A percentile compares a stretch with the other conserved stretches of the same genome.
Evolutionary conservation across 2,113 vertebrate genomes (phyloP).

Genomic region (Syrmaticus mikado): DNA sequence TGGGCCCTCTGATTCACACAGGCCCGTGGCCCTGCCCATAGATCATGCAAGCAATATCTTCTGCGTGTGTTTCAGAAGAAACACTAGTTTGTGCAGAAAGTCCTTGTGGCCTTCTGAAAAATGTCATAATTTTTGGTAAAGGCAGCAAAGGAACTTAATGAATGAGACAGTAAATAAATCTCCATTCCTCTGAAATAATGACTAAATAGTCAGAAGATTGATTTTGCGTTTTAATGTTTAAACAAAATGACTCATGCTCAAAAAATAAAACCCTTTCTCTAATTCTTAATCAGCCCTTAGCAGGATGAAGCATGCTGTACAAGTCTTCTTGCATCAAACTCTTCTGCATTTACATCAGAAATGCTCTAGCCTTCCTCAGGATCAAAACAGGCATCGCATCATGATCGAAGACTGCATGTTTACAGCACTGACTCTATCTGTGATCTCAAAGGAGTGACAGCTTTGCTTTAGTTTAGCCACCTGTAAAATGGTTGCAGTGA

Average conservation of each 20-base stretch:
- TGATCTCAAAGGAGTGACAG: neutral
- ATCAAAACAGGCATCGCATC: neutral
- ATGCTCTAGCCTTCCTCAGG: neutral
- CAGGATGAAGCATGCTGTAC: neutral
- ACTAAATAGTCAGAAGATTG: conserved; percentile 3
- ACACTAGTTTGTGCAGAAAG: neutral
- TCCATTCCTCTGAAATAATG: neutral
- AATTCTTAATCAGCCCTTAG: neutral
- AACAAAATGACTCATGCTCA: neutral
- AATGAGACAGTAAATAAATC: conserved; percentile 9
- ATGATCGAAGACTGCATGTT: rapidly evolving
- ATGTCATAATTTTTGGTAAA: neutral
- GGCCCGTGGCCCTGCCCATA: neutral
- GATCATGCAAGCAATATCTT: neutral
- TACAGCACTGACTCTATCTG: neutral
- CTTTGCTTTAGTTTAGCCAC: neutral
- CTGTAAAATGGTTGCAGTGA: neutral
- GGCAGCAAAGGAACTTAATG: neutral
- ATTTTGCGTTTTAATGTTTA: conserved; percentile 17
- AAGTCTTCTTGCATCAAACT: neutral
- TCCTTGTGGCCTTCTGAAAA: neutral
- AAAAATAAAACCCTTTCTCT: neutral
- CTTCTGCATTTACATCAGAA: neutral
- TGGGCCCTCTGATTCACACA: neutral
- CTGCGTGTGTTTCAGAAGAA: neutral